Base-by-base conservation (phyloP, 2,113 vertebrate genomes). In the cat (Felis catus) region DNA sequence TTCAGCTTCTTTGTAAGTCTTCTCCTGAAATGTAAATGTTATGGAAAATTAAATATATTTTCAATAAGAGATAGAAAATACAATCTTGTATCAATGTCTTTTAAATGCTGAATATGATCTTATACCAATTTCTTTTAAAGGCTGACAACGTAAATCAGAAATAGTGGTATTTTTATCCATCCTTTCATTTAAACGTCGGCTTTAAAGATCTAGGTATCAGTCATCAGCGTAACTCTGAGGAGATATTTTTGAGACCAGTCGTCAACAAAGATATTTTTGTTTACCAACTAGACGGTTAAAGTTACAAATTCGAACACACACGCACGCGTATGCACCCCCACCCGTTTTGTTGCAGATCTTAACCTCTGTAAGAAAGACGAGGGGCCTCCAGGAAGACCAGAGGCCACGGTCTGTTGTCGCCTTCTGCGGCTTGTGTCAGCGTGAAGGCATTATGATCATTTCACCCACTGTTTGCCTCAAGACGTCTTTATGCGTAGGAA, bases 401-500 rank as follows among this genome's bases (percentile, higher is more conserved):
- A 81, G 7, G 1, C 14, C 5, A 0, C 0, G 14, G 13, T 11
- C 8, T 61, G 7, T n/a, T 25, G 11, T 9, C 16, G 11, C 18
- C 29, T 41, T 79, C 31, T 55, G 27, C 21, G 8, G 19, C 19
- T 10, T 4, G 41, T 7, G 31, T 45, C 81, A 58, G 7, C 68
- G 10, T 3, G 11, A 16, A 0, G 4, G 18, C 25, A 3, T 12
- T 36, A 2, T 7, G 18, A 8, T 71, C 55, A 5, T 29, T 48
- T 66, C 29, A 1, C 10, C 29, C 33, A 15, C 1, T 68, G 51
- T 66, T 27, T 45, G 25, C 45, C 29, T 63, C 6, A 86, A 65
- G 29, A 15, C 3, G 12, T 36, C 63, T n/a, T 78, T 41, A n/a
- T 29, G 23, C 8, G 27, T 15, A 36, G 4, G 41, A 86, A 39